These are phyloP conservation scores for Atta cephalotes DNA, from an alignment of 1,140 invertebrate genomes.

Conservation along the genomic window DNA sequence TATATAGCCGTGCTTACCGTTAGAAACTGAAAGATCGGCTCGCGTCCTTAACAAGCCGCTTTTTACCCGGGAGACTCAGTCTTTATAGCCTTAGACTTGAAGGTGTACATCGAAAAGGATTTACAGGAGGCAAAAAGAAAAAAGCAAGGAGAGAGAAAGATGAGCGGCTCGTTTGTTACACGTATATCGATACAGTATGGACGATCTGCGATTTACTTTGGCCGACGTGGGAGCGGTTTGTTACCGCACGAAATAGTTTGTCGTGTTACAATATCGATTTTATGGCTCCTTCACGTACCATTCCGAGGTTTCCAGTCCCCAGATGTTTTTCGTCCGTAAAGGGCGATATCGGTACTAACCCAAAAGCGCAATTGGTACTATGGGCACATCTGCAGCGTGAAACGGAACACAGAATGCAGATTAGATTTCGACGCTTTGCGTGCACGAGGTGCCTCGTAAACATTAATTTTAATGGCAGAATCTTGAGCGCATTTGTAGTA, in stretches of 20 bases:
- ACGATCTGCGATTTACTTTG: constrained; percentile 59
- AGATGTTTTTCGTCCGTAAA: constrained; percentile 47
- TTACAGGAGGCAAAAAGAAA: constrained; percentile 32
- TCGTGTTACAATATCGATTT: constrained; percentile 61
- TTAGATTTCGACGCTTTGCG: constrained; percentile 35
- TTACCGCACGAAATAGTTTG: constrained; percentile 49
- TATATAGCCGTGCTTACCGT: constrained; percentile 55
- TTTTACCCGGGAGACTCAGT: constrained; percentile 65
- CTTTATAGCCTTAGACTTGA: constrained; percentile 11
- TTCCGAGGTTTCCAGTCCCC: constrained; percentile 24
- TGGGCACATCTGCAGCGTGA: constrained; percentile 31
- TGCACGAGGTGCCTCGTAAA: background rate
- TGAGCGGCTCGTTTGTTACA: constrained; percentile 67
- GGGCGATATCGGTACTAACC: constrained; percentile 7
- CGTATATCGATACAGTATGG: constrained; percentile 19
- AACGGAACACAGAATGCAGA: constrained; percentile 40
- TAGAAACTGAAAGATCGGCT: constrained; percentile 5
- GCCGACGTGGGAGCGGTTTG: constrained; percentile 54
- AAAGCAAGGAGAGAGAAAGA: constrained; percentile 33
- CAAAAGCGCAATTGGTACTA: constrained; percentile 6
- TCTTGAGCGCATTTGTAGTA: background rate
- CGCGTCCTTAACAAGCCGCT: constrained; percentile 41
- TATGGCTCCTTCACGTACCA: constrained; percentile 57
- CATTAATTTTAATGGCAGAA: constrained; percentile 25
- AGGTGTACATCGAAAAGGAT: constrained; percentile 24